Evolutionary conservation across 2,888 invertebrate species (phyloP).

Genomic region (Dasysyrphus albostriatus): DNA sequence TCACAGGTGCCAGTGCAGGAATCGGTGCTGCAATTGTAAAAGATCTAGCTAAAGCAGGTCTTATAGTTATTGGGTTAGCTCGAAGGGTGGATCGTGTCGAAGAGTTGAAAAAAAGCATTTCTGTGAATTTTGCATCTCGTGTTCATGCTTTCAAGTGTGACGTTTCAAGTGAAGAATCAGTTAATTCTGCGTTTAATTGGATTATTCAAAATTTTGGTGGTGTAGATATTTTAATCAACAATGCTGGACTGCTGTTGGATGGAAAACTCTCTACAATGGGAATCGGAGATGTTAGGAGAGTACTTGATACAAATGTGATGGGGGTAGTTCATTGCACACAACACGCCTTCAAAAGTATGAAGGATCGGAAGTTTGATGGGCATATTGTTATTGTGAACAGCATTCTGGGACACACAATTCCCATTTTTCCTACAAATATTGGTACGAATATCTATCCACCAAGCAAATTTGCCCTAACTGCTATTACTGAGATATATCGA

Average conservation of each 20-base stretch:
- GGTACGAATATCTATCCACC: slow-evolving; percentile 81
- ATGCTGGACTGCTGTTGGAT: slow-evolving; percentile 84
- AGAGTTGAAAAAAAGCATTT: slow-evolving; percentile 75
- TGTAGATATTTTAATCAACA: slow-evolving; percentile 86
- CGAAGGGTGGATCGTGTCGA: slow-evolving; percentile 82
- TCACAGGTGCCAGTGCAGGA: slow-evolving; percentile 87
- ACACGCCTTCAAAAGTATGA: slow-evolving; percentile 84
- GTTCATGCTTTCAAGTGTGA: slow-evolving; percentile 81
- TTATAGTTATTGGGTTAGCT: slow-evolving; percentile 85
- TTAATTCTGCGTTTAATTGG: slow-evolving; percentile 84
- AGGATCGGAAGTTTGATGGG: slow-evolving; percentile 81
- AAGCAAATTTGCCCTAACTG: slow-evolving; percentile 81
- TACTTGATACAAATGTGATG: slow-evolving; percentile 84
- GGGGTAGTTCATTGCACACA: slow-evolving; percentile 84
- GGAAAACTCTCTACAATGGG: slow-evolving; percentile 78
- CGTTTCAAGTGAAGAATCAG: slow-evolving; percentile 84
- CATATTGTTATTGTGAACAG: slow-evolving; percentile 84
- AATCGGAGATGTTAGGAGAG: slow-evolving; percentile 77
- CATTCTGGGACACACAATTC: slow-evolving; percentile 79
- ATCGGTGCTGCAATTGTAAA: slow-evolving; percentile 85
- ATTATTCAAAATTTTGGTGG: slow-evolving; percentile 84
- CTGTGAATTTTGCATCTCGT: slow-evolving; percentile 55
- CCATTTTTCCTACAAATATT: slow-evolving; percentile 71
- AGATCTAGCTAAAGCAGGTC: slow-evolving; percentile 84
- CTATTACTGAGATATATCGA: slow-evolving; percentile 80